Evolutionary conservation across 2,888 invertebrate genomes (phyloP).

Genomic region (Dendrolimus pini): DNA sequence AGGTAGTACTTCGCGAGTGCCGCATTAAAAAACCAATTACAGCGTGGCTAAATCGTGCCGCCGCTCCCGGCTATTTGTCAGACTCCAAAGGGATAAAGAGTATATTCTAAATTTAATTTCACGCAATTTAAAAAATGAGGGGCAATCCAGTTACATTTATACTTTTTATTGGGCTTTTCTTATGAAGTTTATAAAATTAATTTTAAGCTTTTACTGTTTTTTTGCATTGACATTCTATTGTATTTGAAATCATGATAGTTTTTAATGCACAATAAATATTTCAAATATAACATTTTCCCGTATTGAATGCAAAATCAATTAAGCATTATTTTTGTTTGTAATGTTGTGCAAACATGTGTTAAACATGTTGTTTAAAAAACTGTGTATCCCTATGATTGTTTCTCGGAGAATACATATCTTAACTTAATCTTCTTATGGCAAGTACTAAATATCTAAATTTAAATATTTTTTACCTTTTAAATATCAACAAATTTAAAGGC

Average conservation of each 20-base stretch:
- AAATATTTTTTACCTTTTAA: too few species aligned
- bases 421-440: too few species aligned
- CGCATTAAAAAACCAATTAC: conserved; percentile 77
- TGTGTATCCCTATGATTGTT: too few species aligned
- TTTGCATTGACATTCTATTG: neutral
- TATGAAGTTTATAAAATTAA: conserved; percentile 55
- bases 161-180: conserved; percentile 58
- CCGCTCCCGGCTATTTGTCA: conserved; percentile 71
- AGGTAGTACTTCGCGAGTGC: conserved; percentile 70
- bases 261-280: too few species aligned
- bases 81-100: conserved; percentile 69
- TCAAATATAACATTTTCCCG: too few species aligned
- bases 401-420: too few species aligned
- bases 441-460: too few species aligned
- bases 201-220: conserved; percentile 21
- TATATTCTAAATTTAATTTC: conserved; percentile 76
- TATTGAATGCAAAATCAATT: too few species aligned
- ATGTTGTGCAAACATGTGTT: too few species aligned
- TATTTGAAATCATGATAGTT: neutral
- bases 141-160: conserved; percentile 40
- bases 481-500: too few species aligned
- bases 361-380: too few species aligned
- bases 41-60: conserved; percentile 69
- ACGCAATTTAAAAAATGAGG: conserved; percentile 71
- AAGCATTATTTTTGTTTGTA: too few species aligned